A percentile compares a stretch with the other conserved stretches of the same genome.
Evolutionary conservation across 1,140 invertebrate species (phyloP).

Genomic region (Cepaea nemoralis): DNA sequence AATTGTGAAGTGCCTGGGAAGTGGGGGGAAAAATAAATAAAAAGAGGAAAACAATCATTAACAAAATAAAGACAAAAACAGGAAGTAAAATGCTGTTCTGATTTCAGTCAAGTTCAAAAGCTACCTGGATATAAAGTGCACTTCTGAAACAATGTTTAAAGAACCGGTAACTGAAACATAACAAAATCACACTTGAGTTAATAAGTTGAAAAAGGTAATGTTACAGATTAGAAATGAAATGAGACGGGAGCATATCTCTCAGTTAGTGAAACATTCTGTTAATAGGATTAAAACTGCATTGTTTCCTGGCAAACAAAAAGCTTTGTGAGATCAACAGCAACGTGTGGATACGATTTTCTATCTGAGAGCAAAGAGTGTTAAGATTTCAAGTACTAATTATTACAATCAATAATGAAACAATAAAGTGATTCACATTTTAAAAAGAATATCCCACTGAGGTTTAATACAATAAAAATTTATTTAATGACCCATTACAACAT

Average conservation of each 20-base stretch:
- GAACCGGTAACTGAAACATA: not conserved
- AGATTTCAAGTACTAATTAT: not conserved
- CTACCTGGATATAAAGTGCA: slow-evolving; percentile 30
- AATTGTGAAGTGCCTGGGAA: not conserved
- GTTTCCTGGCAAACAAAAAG: not conserved
- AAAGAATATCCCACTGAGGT: not conserved
- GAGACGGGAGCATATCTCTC: not conserved
- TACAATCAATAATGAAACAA: not conserved
- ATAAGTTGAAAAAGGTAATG: not conserved
- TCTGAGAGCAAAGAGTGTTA: not conserved
- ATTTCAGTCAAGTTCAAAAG: slow-evolving; percentile 3
- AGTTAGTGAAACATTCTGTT: not conserved
- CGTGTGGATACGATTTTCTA: not conserved
- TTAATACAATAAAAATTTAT: not conserved
- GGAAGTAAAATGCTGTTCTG: not conserved
- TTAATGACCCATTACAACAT: not conserved
- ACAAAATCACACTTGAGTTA: not conserved
- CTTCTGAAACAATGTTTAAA: not conserved
- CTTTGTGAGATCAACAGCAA: not conserved
- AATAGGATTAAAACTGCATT: not conserved
- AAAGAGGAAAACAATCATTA: not conserved
- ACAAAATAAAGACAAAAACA: not conserved
- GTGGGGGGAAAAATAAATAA: too few species aligned
- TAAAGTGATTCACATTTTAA: not conserved
- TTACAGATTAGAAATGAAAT: not conserved